Evolutionary conservation across 2,113 vertebrate genomes (phyloP).

Genomic region (Vidua macroura): DNA sequence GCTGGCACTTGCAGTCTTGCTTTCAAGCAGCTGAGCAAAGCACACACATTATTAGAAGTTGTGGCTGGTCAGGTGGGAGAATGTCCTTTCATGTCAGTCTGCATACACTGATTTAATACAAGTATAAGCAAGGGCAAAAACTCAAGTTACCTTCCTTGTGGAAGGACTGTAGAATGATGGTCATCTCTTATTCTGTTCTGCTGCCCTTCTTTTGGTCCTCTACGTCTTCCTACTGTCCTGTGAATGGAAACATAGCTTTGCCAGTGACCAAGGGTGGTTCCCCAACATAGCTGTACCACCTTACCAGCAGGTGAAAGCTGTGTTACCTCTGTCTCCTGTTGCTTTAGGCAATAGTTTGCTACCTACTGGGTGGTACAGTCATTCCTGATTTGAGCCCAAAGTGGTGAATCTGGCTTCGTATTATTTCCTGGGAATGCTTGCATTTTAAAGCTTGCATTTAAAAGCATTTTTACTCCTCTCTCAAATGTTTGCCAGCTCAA

Average conservation of each 20-base stretch:
- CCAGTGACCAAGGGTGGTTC: background rate
- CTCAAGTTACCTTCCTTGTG: background rate
- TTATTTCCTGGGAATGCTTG: background rate
- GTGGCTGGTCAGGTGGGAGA: background rate
- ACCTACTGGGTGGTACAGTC: background rate
- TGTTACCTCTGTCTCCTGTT: background rate
- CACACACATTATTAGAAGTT: background rate
- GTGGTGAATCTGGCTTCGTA: fast-evolving
- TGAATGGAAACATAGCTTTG: background rate
- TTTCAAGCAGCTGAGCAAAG: background rate
- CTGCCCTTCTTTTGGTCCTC: background rate
- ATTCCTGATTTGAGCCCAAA: background rate
- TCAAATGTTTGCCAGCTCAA: background rate
- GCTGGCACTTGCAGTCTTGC: background rate
- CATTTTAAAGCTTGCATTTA: background rate
- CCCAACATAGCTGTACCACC: background rate
- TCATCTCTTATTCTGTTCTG: background rate
- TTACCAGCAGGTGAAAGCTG: background rate
- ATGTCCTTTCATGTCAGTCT: background rate
- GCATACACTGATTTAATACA: background rate
- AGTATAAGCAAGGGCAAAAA: background rate
- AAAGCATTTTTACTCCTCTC: background rate
- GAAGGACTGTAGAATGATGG: background rate
- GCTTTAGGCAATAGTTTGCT: background rate
- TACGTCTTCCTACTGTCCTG: fast-evolving